A percentile compares a stretch with the other conserved stretches of the same genome.
These are phyloP conservation scores for Alsophila aescularia DNA, from an alignment of 2,888 invertebrate species.

Conservation along the genomic window DNA sequence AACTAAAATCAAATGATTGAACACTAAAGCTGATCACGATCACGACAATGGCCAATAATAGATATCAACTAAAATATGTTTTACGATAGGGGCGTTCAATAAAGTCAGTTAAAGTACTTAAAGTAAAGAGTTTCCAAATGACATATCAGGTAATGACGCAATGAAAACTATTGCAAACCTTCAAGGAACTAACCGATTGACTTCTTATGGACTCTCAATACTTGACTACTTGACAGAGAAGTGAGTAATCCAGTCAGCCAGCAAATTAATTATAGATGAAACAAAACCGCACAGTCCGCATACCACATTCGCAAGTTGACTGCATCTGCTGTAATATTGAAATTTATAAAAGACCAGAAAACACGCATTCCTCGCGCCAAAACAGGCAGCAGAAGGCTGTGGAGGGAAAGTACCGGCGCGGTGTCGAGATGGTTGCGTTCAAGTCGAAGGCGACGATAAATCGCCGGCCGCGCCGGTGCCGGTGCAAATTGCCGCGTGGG, in stretches of 20 bases:
- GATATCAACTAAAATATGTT: too few relatives aligned
- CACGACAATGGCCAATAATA: not conserved
- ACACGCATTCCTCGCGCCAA: conserved; percentile 25
- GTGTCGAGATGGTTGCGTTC: conserved; percentile 41
- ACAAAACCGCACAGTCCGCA: conserved; percentile 4
- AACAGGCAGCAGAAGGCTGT: conserved; percentile 11
- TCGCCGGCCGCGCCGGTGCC: conserved; percentile 46
- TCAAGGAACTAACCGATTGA: not conserved
- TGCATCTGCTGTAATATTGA: conserved; percentile 20
- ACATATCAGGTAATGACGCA: too few relatives aligned
- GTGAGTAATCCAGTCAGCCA: not conserved
- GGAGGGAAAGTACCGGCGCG: conserved; percentile 13
- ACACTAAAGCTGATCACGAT: conserved; percentile 10
- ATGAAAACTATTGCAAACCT: not conserved
- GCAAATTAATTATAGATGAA: conserved; percentile 6
- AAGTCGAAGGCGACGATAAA: conserved; percentile 63
- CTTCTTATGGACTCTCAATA: not conserved
- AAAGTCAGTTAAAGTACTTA: not conserved
- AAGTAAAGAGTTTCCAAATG: not conserved
- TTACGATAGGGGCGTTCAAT: not conserved
- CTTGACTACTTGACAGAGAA: not conserved
- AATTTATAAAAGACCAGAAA: conserved; percentile 24
- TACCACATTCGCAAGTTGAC: conserved; percentile 24
- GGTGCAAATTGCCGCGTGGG: conserved; percentile 55
- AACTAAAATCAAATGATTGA: conserved; percentile 10